Percentiles rank a stretch among this genome's conserved stretches.
phyloP scores from a whole-genome alignment of 2,113 vertebrate species.

The Anser cygnoides region DNA sequence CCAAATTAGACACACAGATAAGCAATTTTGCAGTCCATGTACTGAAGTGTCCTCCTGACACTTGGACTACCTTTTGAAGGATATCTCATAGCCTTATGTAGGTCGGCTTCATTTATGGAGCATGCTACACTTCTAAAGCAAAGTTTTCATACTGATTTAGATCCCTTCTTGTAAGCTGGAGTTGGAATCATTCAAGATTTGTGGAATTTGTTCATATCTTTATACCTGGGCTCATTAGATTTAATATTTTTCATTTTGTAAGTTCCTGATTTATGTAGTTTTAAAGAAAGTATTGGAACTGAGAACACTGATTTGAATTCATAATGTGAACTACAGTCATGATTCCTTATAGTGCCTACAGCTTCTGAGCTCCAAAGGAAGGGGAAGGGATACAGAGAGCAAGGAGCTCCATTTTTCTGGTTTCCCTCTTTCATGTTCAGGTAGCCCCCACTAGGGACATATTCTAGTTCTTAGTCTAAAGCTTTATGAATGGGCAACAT shows the following conservation, averaged over 20 bases:
- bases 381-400: not conserved
- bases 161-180: not conserved
- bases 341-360: not conserved
- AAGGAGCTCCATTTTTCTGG: not conserved
- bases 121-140: not conserved
- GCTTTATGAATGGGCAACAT: not conserved
- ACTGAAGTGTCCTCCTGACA: not conserved
- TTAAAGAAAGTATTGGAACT: not conserved
- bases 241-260: not conserved
- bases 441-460: not conserved
- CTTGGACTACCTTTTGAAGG: not conserved
- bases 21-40: not conserved
- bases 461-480: not conserved
- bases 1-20: not conserved
- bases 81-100: not conserved
- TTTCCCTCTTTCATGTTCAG: not conserved
- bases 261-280: not conserved
- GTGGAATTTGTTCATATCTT: not conserved
- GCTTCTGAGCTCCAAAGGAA: not conserved
- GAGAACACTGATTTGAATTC: not conserved
- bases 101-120: not conserved
- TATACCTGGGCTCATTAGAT: not conserved
- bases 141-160: not conserved
- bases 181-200: not conserved
- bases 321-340: not conserved